These are phyloP conservation scores for Sebastes schlegelii DNA, from an alignment of 2,113 vertebrate genomes.

Conservation along the genomic window DNA sequence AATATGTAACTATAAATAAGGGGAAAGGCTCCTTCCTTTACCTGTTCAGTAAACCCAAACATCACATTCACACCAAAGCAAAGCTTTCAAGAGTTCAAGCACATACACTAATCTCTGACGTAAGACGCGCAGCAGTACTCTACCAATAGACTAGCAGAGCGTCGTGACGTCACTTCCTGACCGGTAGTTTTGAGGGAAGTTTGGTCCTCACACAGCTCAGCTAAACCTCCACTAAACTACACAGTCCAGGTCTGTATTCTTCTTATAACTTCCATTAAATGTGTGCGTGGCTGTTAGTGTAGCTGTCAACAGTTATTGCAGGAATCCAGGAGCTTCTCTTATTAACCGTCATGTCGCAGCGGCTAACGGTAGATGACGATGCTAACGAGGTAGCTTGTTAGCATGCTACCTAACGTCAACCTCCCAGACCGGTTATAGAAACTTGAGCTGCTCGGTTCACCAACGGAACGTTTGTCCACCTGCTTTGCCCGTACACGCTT, in stretches of 20 bases:
- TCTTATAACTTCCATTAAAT: rapidly evolving
- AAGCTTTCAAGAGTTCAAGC: too few relatives aligned
- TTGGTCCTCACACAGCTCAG: slow-evolving; percentile 36
- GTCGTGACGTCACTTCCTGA: slow-evolving; percentile 51
- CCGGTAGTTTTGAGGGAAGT: slow-evolving; percentile 79
- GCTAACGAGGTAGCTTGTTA: slow-evolving; percentile 38
- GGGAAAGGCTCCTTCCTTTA: background rate
- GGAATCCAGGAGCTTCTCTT: rapidly evolving
- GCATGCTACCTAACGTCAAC: slow-evolving; percentile 43
- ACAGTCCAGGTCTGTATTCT: slow-evolving; percentile 42
- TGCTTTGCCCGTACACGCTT: rapidly evolving
- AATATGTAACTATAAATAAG: background rate
- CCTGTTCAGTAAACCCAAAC: background rate
- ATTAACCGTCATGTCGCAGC: too few relatives aligned
- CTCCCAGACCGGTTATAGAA: too few relatives aligned
- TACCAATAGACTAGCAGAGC: slow-evolving; percentile 45
- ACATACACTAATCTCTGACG: background rate
- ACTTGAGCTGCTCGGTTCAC: background rate
- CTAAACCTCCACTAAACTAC: background rate
- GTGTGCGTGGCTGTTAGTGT: background rate
- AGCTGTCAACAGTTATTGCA: rapidly evolving
- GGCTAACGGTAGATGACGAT: background rate
- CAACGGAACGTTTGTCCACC: too few relatives aligned
- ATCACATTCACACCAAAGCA: background rate
- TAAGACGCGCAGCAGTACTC: background rate